Evolutionary conservation across 2,113 vertebrate species (phyloP), one percentile per base, ranked within the genome.

Genomic region (Struthidea cinerea): DNA sequence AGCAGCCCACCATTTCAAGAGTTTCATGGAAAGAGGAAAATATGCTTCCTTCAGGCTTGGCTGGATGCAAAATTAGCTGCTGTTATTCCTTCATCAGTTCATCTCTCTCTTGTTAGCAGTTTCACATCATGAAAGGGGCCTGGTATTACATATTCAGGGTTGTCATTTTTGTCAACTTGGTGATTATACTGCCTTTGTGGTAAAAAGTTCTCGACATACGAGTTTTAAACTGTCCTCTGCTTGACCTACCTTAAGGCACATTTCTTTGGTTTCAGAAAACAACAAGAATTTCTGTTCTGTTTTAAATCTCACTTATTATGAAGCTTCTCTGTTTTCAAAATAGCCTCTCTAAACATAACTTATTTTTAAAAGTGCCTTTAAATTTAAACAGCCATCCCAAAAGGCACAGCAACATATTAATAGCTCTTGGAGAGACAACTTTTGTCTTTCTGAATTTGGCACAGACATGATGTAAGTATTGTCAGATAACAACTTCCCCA

Each of bases 361-460:
- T 57, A 41, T 73, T 75, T 89, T 84, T 21, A 11, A 41, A 82
- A 75, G 23, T 32, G 14, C 28, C 52, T 60, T 91, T 78, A 84
- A 61, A 89, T 94, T 84, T 87, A 79, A 89, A 52, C 56, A 90
- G 28, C 39, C 28, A 71, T 70, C 53, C 7, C 59, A 82, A 91
- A 93, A 91, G 47, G 6, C 35, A 60, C n/a, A 44, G 14, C 46
- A 78, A 55, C 1, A 0, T 89, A 67, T 75, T 93, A 75, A 93
- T 78, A 94, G 13, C 27, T 84, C 41, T 67, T 84, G 59, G 64
- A 93, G 39, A 87, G 26, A 80, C 32, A 68, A 14, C 28, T 91
- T 65, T 68, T 84, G 16, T 84, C 47, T 90, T 84, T 91, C 22
- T 89, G 78, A 91, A 60, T 91, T 84, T 91, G 87, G 60, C 90